Base-by-base conservation (phyloP, 1,140 invertebrate genomes). In the Penaeus indicus region DNA sequence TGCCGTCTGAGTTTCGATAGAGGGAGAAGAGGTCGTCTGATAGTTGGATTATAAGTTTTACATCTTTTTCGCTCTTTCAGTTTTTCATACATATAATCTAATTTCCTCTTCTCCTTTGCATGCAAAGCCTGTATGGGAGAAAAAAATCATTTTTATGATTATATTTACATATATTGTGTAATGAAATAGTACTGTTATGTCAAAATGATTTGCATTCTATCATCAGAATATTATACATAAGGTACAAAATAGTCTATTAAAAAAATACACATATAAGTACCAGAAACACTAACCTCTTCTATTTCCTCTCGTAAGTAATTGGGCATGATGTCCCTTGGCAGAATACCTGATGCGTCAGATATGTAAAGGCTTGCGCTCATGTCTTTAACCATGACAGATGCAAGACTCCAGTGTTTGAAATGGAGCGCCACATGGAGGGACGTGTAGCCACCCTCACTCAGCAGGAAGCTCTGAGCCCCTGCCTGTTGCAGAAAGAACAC, bases 41-140 rank as follows among this genome's bases (percentile, higher is more conserved):
- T 32, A 81, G 19, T 7, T 87, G 42, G 18, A 81, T 13, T 32
- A 87, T 61, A 18, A 67, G 61, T 13, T 38, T 42, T 5, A 82
- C 25, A 22, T 75, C 69, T 16, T 75, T 87, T 18, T 72, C 64
- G n/a, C 69, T 60, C 32, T 67, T 82, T 82, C 54, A 27, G 42
- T 32, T 82, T 81, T 42, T 87, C 86, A 64, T 64, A n/a, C 32
- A 42, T 69, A 22, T 87, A 67, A 42, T 87, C 86, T 21, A 87
- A 27, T 16, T 87, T n/a, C 18, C 61, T 67, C 54, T 32, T 82
- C 47, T 87, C 86, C 25, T 61, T 38, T 19, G 69, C 38, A 38
- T 72, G 82, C 22, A 87, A 25, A 25, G 54, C 47, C 79, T 87
- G 83, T 22, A 84, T 10, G 3, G 38, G 8, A 67, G 25, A 13